Base-by-base conservation (phyloP, 1,140 invertebrate species). In the Platorchestia sp. region DNA sequence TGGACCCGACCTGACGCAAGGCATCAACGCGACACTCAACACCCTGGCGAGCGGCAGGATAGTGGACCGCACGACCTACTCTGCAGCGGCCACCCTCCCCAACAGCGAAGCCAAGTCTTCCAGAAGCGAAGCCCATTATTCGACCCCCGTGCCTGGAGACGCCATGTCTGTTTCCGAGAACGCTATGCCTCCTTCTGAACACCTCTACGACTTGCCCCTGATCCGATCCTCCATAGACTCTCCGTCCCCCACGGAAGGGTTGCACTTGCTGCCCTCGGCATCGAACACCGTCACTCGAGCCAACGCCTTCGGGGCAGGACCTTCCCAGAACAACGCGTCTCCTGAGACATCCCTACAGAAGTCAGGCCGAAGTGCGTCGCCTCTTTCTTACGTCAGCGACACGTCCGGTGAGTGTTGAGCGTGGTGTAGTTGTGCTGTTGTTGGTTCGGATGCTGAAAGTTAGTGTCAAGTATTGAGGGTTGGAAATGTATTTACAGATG, bases 191-290 rank as follows among this genome's bases (percentile, higher is more conserved):
- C 95, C 93, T 19, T 95, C 95, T 1, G 90, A 95, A 95, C 90
- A 95, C 45, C 95, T 87, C 45, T 93, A 95, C 44, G 93, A 95
- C 93, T 36, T 95, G 41, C 93, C 90, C 0, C 44, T 95, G 43
- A 91, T 95, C 19, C n/a, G 95, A 43, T 95, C 95, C 7, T 90
- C 95, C 41, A 47, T 95, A 36, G 95, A 95, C 41, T 95, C 95
- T 14, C 95, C 95, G 16, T 87, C 89, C 41, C 95, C 95, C 42
- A 47, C 89, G 0, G 95, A 95, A 51, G 89, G 86, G 47, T 43
- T 95, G 7, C 95, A 95, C 86, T 86, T 95, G 43, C 86, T 95
- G 36, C 47, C 95, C 42, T 86, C 95, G 51, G 95, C 47, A 19
- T 90, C 95, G 42, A 87, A 87, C 42, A 90, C 95, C 36, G 89